Base-by-base conservation (phyloP, 2,113 vertebrate genomes). In the Triplophysa siluroides region DNA sequence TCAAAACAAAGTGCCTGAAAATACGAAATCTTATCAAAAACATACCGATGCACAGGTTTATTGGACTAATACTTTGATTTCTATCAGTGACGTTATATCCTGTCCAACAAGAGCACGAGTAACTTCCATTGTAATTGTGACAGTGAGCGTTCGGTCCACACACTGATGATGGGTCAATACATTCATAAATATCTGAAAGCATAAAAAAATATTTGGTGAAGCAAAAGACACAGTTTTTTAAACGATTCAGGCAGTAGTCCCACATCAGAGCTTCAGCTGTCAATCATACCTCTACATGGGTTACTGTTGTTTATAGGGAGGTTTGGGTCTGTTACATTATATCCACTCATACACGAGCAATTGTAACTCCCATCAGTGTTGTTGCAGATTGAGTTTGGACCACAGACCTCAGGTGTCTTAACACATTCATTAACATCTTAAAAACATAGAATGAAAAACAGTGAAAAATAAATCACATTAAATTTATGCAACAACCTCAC, bases 281-380 rank as follows among this genome's bases (percentile, higher is more conserved):
- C 66, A 58, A 47, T 29, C 66, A 47, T 71, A 79, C 78, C 79
- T 47, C 0, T 18, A 3, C 78, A 80, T n/a, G 26, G n/a, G 43
- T 72, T 80, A 47, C 2, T 16, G 12, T 1, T 14, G 56, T 21
- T 81, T 14, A 26, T 76, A 18, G 12, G 47, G 9, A 68, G 23
- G 6, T 16, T 60, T 4, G 12, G 50, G n/a, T 66, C 18, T 23
- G 75, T 54, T 19, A 14, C n/a, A 64, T 43, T 58, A 45, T 68
- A 81, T 81, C 79, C 79, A 67, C 11, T 62, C 70, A 4, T 6
- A 2, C 79, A 81, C 3, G 12, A 45, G 54, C 79, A 74, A 23
- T 41, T 16, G n/a, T 60, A 7, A 74, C 21, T 61, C 14, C 72
- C 72, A 75, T 24, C 16, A 43, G 52, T 60, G 58, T 75, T 75